phyloP scores from a whole-genome alignment of 2,113 vertebrate genomes.

The Nymphicus hollandicus region DNA sequence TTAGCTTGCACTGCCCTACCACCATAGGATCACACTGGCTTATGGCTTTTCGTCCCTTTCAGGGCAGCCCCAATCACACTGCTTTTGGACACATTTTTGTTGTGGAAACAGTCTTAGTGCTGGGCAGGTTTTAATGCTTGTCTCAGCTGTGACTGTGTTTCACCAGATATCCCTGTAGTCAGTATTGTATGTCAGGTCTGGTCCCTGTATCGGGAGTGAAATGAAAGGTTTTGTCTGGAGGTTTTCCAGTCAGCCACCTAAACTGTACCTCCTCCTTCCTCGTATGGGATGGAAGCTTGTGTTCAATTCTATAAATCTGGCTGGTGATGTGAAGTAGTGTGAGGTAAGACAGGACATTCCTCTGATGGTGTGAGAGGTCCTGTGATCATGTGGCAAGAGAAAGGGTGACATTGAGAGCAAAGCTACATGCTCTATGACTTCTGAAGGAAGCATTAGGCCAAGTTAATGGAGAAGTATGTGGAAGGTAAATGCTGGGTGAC shows the following conservation, averaged over 20 bases:
- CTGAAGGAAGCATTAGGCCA: neutral
- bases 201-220: neutral
- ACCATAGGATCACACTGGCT: neutral
- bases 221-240: neutral
- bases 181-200: neutral
- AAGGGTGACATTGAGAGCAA: neutral
- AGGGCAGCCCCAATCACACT: rapidly evolving
- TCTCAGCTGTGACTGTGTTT: neutral
- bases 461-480: neutral
- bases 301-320: neutral
- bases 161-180: neutral
- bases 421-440: neutral
- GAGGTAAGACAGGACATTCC: neutral
- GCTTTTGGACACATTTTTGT: neutral
- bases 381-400: neutral
- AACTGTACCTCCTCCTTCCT: neutral
- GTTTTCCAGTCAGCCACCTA: neutral
- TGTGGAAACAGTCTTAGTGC: neutral
- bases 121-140: neutral
- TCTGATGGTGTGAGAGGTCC: neutral
- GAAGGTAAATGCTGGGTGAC: neutral
- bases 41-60: neutral
- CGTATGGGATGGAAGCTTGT: neutral
- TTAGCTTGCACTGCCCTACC: neutral
- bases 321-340: neutral